Base-by-base conservation (phyloP, 2,888 invertebrate genomes). In the Biston betularia region DNA sequence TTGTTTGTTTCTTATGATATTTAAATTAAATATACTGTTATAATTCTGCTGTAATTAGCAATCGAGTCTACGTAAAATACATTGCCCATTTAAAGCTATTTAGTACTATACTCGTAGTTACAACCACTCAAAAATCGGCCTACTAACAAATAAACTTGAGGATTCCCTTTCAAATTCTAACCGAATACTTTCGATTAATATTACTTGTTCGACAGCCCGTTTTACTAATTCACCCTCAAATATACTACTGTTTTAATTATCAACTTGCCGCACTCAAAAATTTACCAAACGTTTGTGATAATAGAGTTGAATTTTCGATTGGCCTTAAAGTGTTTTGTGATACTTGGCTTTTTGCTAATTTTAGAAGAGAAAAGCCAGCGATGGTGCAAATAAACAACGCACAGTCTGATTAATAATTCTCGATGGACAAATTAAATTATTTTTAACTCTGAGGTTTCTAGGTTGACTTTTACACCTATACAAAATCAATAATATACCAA, bases 141-240 rank as follows among this genome's bases (percentile, higher is more conserved):
- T 61, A 78, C 75, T 75, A 76, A 79, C 77, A 75, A 80, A 83
- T 82, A 80, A 83, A 83, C 79, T 82, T 80, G 74, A 81, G 79
- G 68, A 76, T 70, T 77, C 83, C 77, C 76, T 84, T 86, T 78
- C 76, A 77, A 88, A 87, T 88, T 86, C 85, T 79, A 82, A 84
- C 79, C 77, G 81, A 88, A 88, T 88, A 86, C 85, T 88, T 86
- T 86, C 88, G 83, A 88, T 89, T 88, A 89, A 89, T 88, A 87
- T 85, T 75, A 75, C 81, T 83, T 80, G 84, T 87, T 86, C 86
- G 87, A 88, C 86, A 84, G 84, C 82, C 82, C 82, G 84, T 84
- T 88, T 89, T 86, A 89, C 87, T 88, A 86, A 89, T 88, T n/a
- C n/a, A n/a, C n/a, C n/a, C 60, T 79, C 75, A 77, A 81, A 79